Evolutionary conservation across 2,888 invertebrate species (phyloP).

Genomic region (Mythimna impura): DNA sequence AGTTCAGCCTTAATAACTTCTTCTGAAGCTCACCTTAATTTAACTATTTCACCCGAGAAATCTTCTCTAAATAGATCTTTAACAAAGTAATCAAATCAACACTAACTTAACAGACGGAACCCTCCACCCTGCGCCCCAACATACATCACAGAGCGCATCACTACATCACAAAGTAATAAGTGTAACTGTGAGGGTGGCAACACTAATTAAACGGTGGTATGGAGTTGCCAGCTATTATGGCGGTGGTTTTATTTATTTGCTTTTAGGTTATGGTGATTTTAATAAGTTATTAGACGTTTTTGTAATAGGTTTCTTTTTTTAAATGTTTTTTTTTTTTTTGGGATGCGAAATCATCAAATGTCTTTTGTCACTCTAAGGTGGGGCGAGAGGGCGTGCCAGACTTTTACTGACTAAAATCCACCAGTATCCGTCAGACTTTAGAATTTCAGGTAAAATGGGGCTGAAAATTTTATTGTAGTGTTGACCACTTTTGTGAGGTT

Average conservation of each 20-base stretch:
- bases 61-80: neutral
- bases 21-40: too few relatives aligned
- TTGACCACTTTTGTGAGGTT: too few relatives aligned
- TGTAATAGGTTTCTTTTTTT: neutral
- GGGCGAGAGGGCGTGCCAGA: too few relatives aligned
- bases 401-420: too few relatives aligned
- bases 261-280: conserved; percentile 7
- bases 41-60: neutral
- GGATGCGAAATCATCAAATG: too few relatives aligned
- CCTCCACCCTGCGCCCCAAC: conserved; percentile 41
- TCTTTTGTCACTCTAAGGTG: too few relatives aligned
- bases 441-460: too few relatives aligned
- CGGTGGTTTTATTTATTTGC: conserved; percentile 62
- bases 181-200: conserved; percentile 66
- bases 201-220: conserved; percentile 70
- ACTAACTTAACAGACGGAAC: conserved; percentile 54
- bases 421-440: too few relatives aligned
- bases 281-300: conserved; percentile 13
- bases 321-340: neutral
- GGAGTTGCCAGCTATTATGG: conserved; percentile 61
- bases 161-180: conserved; percentile 57
- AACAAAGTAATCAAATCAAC: conserved; percentile 59
- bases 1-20: too few relatives aligned
- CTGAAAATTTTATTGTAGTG: too few relatives aligned
- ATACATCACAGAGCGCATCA: conserved; percentile 55